These are phyloP conservation scores for Didymodactylos carnosus DNA, from an alignment of 2,888 invertebrate species.

Conservation along the genomic window DNA sequence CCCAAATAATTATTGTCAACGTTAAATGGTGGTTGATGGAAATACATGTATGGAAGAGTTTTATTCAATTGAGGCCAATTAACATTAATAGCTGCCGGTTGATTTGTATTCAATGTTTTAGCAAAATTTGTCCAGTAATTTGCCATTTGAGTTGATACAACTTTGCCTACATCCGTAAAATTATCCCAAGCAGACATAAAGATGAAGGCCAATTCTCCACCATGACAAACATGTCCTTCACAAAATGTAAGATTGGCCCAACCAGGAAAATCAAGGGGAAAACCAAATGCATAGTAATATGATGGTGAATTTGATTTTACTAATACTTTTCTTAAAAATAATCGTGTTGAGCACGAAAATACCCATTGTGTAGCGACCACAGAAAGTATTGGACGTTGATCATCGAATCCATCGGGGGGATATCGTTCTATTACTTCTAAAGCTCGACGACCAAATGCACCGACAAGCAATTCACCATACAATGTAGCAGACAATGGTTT, in stretches of 20 bases:
- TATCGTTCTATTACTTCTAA: slow-evolving; percentile 18
- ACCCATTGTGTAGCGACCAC: slow-evolving; percentile 20
- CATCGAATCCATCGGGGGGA: slow-evolving; percentile 16
- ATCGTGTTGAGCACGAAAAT: slow-evolving; percentile 21
- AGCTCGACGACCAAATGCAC: slow-evolving; percentile 17
- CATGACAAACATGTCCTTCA: slow-evolving; percentile 20
- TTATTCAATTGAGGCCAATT: slow-evolving; percentile 17
- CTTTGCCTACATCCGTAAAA: slow-evolving; percentile 10
- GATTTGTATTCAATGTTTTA: slow-evolving; percentile 16
- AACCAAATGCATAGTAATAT: slow-evolving; percentile 21
- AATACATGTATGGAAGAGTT: background rate
- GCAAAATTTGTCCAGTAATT: slow-evolving; percentile 18
- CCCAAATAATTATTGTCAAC: slow-evolving; percentile 1
- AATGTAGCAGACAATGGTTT: slow-evolving; percentile 16
- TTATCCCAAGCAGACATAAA: background rate
- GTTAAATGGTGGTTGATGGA: background rate
- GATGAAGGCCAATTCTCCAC: slow-evolving; percentile 14
- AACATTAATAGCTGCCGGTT: slow-evolving; percentile 16
- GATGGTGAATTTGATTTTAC: background rate
- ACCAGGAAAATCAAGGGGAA: slow-evolving; percentile 20
- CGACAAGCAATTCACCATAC: slow-evolving; percentile 18
- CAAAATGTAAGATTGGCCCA: slow-evolving; percentile 22
- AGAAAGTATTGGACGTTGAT: slow-evolving; percentile 16
- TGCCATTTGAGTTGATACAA: background rate
- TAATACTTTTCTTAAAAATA: slow-evolving; percentile 17